Evolutionary conservation across 2,113 vertebrate species (phyloP).

Genomic region (Chauna torquata): DNA sequence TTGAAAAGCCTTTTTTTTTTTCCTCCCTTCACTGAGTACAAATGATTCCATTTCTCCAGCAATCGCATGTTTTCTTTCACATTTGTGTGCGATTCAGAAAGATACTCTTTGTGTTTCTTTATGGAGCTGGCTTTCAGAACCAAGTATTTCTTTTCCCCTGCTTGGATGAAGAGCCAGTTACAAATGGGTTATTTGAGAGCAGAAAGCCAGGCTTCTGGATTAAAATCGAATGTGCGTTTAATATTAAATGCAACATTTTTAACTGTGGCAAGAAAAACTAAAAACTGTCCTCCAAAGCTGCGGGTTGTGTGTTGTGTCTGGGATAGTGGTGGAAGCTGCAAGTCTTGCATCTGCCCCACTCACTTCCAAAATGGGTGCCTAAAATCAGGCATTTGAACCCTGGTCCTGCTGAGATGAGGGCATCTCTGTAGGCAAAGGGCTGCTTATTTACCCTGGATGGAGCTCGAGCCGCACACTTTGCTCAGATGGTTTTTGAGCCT

Average conservation of each 20-base stretch:
- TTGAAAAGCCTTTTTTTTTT: slow-evolving; percentile 52
- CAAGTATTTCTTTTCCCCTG: slow-evolving; percentile 38
- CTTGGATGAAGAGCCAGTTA: slow-evolving; percentile 45
- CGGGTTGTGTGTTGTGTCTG: not conserved
- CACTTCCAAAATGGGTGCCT: not conserved
- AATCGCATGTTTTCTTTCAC: slow-evolving; percentile 64
- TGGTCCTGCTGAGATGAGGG: not conserved
- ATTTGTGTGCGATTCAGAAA: slow-evolving; percentile 55
- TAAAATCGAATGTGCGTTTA: not conserved
- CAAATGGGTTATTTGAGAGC: slow-evolving; percentile 37
- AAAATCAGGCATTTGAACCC: not conserved
- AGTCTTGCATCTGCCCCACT: not conserved
- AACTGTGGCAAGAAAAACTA: not conserved
- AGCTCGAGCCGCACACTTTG: not conserved
- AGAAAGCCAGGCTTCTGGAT: slow-evolving; percentile 30
- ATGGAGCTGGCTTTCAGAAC: slow-evolving; percentile 10
- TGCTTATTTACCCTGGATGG: not conserved
- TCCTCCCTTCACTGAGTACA: slow-evolving; percentile 42
- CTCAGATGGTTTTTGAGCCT: not conserved
- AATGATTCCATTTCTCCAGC: slow-evolving; percentile 70
- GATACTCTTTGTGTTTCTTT: slow-evolving; percentile 60
- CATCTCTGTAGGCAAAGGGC: not conserved
- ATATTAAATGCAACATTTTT: not conserved
- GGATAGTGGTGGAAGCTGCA: not conserved
- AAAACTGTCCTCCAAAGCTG: not conserved